Evolutionary conservation across 2,113 vertebrate species (phyloP).

Genomic region (Platysteira castanea): DNA sequence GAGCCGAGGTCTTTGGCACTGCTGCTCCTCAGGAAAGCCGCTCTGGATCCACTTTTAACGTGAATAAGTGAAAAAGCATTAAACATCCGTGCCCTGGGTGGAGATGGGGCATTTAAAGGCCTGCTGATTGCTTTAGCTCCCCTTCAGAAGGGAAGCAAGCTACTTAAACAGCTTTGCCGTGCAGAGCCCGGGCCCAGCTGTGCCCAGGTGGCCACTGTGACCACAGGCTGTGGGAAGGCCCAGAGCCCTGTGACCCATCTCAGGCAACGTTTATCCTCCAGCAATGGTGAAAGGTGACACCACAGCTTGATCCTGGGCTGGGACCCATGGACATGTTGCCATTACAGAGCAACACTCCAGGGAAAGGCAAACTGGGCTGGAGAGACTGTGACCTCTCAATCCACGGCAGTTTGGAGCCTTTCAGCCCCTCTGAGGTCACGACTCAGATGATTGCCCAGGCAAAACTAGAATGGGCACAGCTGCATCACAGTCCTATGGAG

Average conservation of each 20-base stretch:
- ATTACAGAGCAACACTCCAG: neutral
- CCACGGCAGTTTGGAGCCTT: neutral
- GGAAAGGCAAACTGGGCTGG: neutral
- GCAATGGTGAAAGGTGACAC: neutral
- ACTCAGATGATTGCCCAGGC: neutral
- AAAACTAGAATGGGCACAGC: rapidly evolving
- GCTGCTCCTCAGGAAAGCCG: neutral
- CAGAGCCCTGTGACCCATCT: neutral
- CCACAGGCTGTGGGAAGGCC: neutral
- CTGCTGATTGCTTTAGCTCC: neutral
- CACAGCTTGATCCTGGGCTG: neutral
- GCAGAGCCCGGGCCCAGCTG: neutral
- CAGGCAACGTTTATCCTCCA: rapidly evolving
- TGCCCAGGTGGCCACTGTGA: rapidly evolving
- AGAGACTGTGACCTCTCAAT: neutral
- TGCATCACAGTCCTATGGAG: rapidly evolving
- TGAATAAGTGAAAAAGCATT: neutral
- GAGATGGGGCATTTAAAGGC: neutral
- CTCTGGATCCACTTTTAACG: neutral
- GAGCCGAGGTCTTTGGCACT: neutral
- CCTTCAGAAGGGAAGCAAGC: neutral
- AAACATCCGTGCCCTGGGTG: neutral
- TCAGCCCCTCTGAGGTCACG: neutral
- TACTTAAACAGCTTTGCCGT: neutral
- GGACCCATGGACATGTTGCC: rapidly evolving